A percentile compares a stretch with the other conserved stretches of the same genome.
phyloP scores from a whole-genome alignment of 1,140 invertebrate genomes.

The Patella vulgata region DNA sequence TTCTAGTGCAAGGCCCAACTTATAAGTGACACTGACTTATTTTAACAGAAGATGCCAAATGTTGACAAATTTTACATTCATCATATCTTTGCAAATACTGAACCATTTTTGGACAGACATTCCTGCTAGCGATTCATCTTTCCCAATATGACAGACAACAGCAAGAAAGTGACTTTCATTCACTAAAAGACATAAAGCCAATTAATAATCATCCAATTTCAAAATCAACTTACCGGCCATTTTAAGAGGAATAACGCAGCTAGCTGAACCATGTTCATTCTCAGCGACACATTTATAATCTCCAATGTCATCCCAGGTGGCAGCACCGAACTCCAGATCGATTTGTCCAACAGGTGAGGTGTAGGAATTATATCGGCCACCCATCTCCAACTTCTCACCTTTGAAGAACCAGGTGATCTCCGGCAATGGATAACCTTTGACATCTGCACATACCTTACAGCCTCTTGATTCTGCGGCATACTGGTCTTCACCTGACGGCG shows the following conservation, averaged over 20 bases:
- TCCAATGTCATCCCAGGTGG: slow-evolving; percentile 80
- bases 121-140: too few species aligned
- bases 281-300: slow-evolving; percentile 91
- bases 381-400: slow-evolving; percentile 77
- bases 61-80: too few species aligned
- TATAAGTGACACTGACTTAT: too few species aligned
- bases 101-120: too few species aligned
- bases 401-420: slow-evolving; percentile 87
- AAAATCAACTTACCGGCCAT: slow-evolving; percentile 78
- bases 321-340: slow-evolving; percentile 51
- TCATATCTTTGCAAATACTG: too few species aligned
- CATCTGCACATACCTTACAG: slow-evolving; percentile 40
- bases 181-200: too few species aligned
- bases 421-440: slow-evolving; percentile 51
- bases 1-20: too few species aligned
- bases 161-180: too few species aligned
- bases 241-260: slow-evolving; percentile 84
- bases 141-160: too few species aligned
- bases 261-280: slow-evolving; percentile 89
- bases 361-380: slow-evolving; percentile 84
- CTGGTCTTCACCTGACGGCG: slow-evolving; percentile 35
- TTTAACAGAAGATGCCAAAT: too few species aligned
- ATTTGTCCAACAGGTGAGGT: slow-evolving; percentile 73
- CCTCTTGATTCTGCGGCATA: slow-evolving; percentile 46
- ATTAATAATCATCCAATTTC: too few species aligned